Conservation (phyloP, 2,797 vertebrate species). For the Melanotaenia trifasciata region DNA sequence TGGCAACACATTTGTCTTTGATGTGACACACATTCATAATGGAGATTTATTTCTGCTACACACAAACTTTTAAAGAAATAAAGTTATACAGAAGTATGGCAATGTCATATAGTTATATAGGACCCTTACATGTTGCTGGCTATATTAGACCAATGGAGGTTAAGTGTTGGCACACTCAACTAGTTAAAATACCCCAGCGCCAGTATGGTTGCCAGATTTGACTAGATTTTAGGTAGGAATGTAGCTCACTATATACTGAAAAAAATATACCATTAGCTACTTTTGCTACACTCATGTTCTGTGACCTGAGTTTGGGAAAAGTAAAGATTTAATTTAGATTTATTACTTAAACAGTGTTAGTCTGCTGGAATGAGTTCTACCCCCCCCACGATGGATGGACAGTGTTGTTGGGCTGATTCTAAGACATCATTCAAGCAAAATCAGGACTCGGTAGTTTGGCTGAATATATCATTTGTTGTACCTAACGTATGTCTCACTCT, state of each 20-base stretch:
- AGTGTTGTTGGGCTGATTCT: background rate
- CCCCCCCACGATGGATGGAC: too few relatives aligned
- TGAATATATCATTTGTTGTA: background rate
- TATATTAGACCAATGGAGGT: too few relatives aligned
- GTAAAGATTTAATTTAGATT: background rate
- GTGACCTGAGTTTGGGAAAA: background rate
- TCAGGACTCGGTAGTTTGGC: too few relatives aligned
- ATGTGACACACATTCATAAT: too few relatives aligned
- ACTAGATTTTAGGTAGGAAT: background rate
- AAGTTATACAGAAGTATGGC: background rate
- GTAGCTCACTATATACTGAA: background rate
- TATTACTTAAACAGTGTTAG: background rate
- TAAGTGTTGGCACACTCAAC: background rate
- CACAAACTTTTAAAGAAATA: background rate
- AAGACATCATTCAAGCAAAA: too few relatives aligned
- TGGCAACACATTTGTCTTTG: too few relatives aligned
- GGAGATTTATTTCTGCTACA: too few relatives aligned
- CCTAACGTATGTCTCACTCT: background rate
- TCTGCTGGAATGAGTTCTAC: too few relatives aligned
- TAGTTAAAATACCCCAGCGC: background rate
- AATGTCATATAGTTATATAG: background rate
- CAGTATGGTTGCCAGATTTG: background rate
- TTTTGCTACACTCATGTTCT: too few relatives aligned
- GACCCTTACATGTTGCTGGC: background rate
- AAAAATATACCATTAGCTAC: background rate